Evolutionary conservation across 2,888 invertebrate species (phyloP).

Genomic region (Ernsta delagoae): DNA sequence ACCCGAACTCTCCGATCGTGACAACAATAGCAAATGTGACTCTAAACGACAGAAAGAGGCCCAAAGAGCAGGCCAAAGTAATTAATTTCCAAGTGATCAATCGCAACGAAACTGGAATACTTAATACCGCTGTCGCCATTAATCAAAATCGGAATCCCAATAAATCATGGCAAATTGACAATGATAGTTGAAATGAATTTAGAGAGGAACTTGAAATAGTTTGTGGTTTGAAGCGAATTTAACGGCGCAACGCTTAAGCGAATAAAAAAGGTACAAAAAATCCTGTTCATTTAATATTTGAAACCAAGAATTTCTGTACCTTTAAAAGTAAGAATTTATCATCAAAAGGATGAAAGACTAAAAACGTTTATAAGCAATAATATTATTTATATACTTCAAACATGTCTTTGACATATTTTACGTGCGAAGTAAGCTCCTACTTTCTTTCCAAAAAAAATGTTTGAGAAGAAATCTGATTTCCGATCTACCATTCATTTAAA

Average conservation of each 20-base stretch:
- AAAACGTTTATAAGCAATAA: too few species aligned
- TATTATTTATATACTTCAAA: background rate
- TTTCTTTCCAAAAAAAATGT: too few species aligned
- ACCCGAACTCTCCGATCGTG: slow-evolving; percentile 7
- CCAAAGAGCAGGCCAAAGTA: slow-evolving; percentile 29
- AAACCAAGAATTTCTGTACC: too few species aligned
- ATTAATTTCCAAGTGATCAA: slow-evolving; percentile 42
- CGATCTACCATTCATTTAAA: background rate
- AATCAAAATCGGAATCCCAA: slow-evolving; percentile 40
- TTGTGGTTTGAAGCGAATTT: background rate
- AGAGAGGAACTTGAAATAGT: background rate
- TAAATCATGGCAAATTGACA: slow-evolving; percentile 34
- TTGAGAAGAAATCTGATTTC: background rate
- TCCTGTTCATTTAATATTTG: too few species aligned
- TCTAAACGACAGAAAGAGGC: slow-evolving; percentile 19
- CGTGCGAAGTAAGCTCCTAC: too few species aligned
- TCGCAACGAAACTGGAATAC: slow-evolving; percentile 40
- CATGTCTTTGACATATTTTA: background rate
- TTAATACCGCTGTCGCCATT: slow-evolving; percentile 39
- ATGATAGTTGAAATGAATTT: slow-evolving; percentile 3
- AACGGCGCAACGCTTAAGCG: background rate
- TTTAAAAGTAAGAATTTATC: too few species aligned
- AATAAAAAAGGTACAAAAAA: too few species aligned
- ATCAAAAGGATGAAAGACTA: too few species aligned
- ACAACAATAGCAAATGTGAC: slow-evolving; percentile 7